Conservation (phyloP, 2,888 invertebrate genomes). For the Erpobdella octoculata region DNA sequence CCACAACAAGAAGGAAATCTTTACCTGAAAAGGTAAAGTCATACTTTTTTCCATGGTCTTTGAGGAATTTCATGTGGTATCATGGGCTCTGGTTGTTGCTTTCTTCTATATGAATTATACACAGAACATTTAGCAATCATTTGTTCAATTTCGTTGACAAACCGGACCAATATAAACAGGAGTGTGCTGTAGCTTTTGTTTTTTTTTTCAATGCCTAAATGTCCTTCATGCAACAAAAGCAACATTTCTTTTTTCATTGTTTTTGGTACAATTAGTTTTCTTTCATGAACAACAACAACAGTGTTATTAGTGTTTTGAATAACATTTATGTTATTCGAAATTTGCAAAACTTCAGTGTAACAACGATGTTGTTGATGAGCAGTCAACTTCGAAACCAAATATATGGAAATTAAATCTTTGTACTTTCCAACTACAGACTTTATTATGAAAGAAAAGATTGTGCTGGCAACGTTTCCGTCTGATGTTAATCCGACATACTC, state of each 20-base stretch:
- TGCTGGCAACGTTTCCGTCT: no score
- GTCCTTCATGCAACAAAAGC: slow-evolving; percentile 28
- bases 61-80: slow-evolving; percentile 29
- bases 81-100: slow-evolving; percentile 29
- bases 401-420: slow-evolving; percentile 1
- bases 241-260: slow-evolving; percentile 8
- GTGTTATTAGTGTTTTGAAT: slow-evolving; percentile 23
- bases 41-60: slow-evolving; percentile 35
- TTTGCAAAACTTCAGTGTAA: neutral
- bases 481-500: no score
- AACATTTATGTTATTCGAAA: neutral
- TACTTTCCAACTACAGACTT: slow-evolving; percentile 24
- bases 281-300: slow-evolving; percentile 17
- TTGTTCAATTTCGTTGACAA: slow-evolving; percentile 28
- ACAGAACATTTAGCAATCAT: slow-evolving; percentile 14
- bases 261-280: slow-evolving; percentile 26
- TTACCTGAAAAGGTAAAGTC: slow-evolving; percentile 30
- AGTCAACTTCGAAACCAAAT: neutral
- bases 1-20: slow-evolving; percentile 36
- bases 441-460: no score
- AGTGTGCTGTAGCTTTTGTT: slow-evolving; percentile 26
- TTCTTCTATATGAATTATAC: slow-evolving; percentile 9
- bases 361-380: neutral
- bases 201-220: slow-evolving; percentile 31
- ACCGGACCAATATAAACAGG: slow-evolving; percentile 32